Evolutionary conservation across 2,797 vertebrate species (phyloP).

Genomic region (Paramormyrops hopkinsi): DNA sequence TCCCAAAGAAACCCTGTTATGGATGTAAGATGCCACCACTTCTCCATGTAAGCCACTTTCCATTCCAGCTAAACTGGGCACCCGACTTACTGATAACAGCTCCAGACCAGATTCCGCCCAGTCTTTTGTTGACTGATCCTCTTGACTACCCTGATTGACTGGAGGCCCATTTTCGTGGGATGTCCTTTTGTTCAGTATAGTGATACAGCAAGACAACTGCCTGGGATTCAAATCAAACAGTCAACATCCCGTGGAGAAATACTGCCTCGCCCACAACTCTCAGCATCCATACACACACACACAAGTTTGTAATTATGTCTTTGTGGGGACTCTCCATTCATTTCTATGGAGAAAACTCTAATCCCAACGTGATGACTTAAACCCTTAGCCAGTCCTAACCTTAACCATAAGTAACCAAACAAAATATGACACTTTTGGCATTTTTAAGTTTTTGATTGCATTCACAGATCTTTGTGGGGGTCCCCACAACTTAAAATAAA

Average conservation of each 20-base stretch:
- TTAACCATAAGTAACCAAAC: not conserved
- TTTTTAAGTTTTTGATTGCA: not conserved
- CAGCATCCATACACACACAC: not conserved
- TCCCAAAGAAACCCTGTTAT: constrained; percentile 61
- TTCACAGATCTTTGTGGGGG: not conserved
- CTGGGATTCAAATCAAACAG: constrained; percentile 62
- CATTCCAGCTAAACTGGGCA: constrained; percentile 11
- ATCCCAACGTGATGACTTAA: not conserved
- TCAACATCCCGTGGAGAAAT: constrained; percentile 46
- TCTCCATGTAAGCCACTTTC: constrained; percentile 8
- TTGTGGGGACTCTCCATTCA: not conserved
- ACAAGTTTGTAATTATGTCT: not conserved
- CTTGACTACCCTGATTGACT: not conserved
- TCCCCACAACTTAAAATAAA: not conserved
- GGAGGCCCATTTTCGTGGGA: not conserved
- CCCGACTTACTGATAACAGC: not conserved
- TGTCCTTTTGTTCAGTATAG: constrained; percentile 26
- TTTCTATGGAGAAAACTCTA: not conserved
- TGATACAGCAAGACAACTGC: constrained; percentile 51
- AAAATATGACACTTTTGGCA: not conserved
- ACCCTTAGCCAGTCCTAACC: not conserved
- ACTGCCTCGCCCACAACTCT: not conserved
- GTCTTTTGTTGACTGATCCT: constrained; percentile 1
- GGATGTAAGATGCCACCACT: constrained; percentile 45
- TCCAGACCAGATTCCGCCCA: not conserved